phyloP scores from a whole-genome alignment of 2,113 vertebrate species.

The Eptesicus fuscus region DNA sequence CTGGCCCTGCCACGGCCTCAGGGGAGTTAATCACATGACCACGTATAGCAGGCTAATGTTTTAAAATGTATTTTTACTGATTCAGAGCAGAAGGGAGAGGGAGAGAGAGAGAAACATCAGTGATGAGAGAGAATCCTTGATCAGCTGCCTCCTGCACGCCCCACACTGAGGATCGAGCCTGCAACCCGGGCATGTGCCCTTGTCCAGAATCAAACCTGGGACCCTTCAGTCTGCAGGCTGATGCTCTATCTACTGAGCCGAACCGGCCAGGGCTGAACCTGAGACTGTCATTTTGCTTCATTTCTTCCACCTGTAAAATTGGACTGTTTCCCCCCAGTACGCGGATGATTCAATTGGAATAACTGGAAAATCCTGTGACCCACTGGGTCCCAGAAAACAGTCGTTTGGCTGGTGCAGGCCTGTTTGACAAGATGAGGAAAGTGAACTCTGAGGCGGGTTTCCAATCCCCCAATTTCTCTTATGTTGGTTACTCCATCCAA shows the following conservation, averaged over 20 bases:
- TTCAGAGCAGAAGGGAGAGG: too few species aligned
- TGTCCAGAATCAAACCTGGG: too few species aligned
- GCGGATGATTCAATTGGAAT: neutral
- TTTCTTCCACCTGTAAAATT: neutral
- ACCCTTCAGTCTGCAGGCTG: too few species aligned
- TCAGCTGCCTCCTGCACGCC: too few species aligned
- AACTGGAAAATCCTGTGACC: neutral
- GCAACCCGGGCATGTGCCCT: too few species aligned
- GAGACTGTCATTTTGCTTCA: neutral
- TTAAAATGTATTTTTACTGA: too few species aligned
- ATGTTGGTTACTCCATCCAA: neutral
- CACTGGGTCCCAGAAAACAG: neutral
- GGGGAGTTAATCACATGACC: too few species aligned
- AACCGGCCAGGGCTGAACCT: neutral
- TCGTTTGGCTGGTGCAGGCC: neutral
- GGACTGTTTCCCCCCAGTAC: neutral
- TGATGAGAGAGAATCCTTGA: too few species aligned
- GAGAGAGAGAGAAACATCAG: too few species aligned
- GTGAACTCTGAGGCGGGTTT: neutral
- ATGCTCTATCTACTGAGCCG: neutral
- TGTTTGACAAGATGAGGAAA: neutral
- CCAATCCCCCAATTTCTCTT: neutral
- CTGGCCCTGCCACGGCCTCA: too few species aligned
- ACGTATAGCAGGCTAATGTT: too few species aligned
- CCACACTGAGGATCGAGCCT: too few species aligned